phyloP scores from a whole-genome alignment of 2,888 invertebrate genomes.

The Bombylius major region DNA sequence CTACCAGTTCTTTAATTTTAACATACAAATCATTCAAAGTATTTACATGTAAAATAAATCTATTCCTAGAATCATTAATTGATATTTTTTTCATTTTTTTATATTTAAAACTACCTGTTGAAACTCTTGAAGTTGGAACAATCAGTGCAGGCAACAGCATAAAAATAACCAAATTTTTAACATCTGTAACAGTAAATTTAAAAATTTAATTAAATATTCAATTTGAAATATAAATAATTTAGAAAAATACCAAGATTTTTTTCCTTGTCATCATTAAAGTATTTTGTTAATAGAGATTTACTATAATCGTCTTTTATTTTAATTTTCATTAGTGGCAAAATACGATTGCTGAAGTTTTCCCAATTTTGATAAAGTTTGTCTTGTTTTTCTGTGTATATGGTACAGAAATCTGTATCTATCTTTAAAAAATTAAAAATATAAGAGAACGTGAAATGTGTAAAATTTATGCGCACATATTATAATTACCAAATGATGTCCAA shows the following conservation, averaged over 20 bases:
- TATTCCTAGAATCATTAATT: not conserved
- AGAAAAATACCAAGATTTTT: not conserved
- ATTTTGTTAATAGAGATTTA: not conserved
- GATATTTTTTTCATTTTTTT: not conserved
- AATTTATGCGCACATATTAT: not conserved
- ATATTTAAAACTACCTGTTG: not conserved
- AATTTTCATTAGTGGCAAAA: not conserved
- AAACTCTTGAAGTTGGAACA: not conserved
- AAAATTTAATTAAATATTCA: not conserved
- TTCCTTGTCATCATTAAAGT: not conserved
- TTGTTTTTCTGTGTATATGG: not conserved
- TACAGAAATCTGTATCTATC: no score
- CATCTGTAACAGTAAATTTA: not conserved
- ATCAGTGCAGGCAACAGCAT: not conserved
- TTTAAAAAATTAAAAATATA: no score
- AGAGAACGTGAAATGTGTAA: not conserved
- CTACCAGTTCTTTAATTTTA: not conserved
- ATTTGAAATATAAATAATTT: not conserved
- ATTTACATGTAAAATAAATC: not conserved
- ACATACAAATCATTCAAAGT: not conserved
- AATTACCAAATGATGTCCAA: not conserved
- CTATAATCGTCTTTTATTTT: not conserved
- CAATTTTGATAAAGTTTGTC: not conserved
- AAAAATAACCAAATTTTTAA: not conserved
- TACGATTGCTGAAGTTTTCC: not conserved